Base-by-base conservation (phyloP, 2,888 invertebrate species). In the Eupeodes latifasciatus region DNA sequence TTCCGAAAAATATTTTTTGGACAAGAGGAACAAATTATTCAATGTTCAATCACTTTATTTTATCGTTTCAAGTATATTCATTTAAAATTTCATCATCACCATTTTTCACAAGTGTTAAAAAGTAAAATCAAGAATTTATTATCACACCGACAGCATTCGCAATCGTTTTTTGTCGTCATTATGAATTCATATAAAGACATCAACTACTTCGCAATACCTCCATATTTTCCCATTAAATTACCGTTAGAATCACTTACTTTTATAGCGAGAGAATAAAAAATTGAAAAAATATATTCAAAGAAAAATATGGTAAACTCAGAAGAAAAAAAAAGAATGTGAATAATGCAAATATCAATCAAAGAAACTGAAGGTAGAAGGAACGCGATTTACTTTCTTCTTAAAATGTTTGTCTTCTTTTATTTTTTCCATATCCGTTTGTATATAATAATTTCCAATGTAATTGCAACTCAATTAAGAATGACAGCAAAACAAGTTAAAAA, bases 181-280 rank as follows among this genome's bases (percentile, higher is more conserved):
- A 40, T 40, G 9, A 5, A 40, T 40, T 40, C 40, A 40, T 40
- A 40, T 7, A 5, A 0, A 40, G 27, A 27, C 27, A 3, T 27
- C 40, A 40, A 9, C 72, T 40, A 79, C 85, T 75, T 71, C 85
- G 85, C 71, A 85, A 71, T 76, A 80, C 27, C 16, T 36, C 59
- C 44, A 76, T 49, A 12, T 44, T 47, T 71, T 77, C 77, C 55
- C 62, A 57, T 49, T 47, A 9, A 11, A 51, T 51, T 64, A 78
- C 85, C 85, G 85, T 85, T 85, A 78, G 19, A 69, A 44, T 67
- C 72, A 62, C 27, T 10, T 12, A 53, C 7, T 51, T 4, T 27
- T 40, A 81, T 66, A 74, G 74, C 53, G 40, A 72, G 27, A 67
- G 49, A 81, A 85, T 40, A 55, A 76, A 67, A 9, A 75, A 85